Evolutionary conservation across 2,888 invertebrate species (phyloP), one percentile per base, ranked within the genome.

Genomic region (Asteroscopus sphinx): DNA sequence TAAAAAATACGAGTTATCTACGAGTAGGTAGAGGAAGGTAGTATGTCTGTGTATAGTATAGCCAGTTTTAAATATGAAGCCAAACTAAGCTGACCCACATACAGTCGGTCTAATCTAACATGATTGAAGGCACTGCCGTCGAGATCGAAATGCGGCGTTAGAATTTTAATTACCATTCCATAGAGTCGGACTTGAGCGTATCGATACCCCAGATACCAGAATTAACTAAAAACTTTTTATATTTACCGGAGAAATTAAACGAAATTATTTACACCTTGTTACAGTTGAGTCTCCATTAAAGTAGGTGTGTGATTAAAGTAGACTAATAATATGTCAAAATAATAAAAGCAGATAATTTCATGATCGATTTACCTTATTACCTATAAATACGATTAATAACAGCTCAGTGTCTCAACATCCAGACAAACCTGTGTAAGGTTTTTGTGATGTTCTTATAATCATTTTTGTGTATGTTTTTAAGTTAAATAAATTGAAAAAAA

Each of bases 121-220:
- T 80, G 81, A 86, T 79, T 82, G 83, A 85, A 87, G 81, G 77
- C 81, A 78, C 76, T 65, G 68, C 73, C 77, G 72, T 68, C 61
- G 78, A 81, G 81, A 83, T 85, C 80, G 80, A 86, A 85, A 85
- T 81, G 82, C 79, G 81, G 77, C 77, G 78, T 79, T 87, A 83
- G 80, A 90, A 87, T 88, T 88, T 87, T 86, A 89, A 89, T 87
- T 83, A 80, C 79, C 76, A 74, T 83, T 83, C 6, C 75, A 68
- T 77, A 60, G 64, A 72, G 48, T 72, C 51, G 53, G 63, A 53
- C 32, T 65, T 47, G 44, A 30, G 40, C 40, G 48, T 71, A 41
- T 73, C 54, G 61, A 62, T 69, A 62, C 33, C 54, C 52, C 12
- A 71, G 49, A 60, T 61, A 49, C 25, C 51, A 46, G 21, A n/a